Base-by-base conservation (phyloP, 2,113 vertebrate genomes). In the Austrofundulus limnaeus region DNA sequence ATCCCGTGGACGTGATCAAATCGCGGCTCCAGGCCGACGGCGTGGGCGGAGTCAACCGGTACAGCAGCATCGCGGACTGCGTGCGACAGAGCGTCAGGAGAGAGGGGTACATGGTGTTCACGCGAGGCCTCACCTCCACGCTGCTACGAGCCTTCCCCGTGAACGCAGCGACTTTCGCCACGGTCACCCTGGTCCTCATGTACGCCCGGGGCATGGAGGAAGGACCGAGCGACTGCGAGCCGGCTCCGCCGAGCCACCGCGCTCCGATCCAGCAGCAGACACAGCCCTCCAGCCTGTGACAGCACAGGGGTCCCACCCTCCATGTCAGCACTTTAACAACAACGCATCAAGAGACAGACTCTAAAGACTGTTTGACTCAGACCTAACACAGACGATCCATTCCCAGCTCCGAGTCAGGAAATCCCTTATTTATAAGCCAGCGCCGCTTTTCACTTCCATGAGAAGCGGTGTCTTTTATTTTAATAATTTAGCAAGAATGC, bases 11-110 rank as follows among this genome's bases (percentile, higher is more conserved):
- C 11, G 97, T 99, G 81, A 95, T 99, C 70, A 99, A 99, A 60
- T 99, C 97, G 0, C 92, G 97, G 24, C 90, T 99, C 1, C 97
- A 99, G 85, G 96, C 97, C 0, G 97, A 99, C 0, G 97, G 97
- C 0, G 88, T 97, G 0, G 95, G 94, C 0, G 95, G 96, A 0
- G 68, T 93, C 56, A 83, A 91, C 0, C 92, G 92, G 25, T 99
- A 99, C 91, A 90, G 42, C 0, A 87, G 97, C 72, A 96, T 98
- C 17, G 66, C 92, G 0, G 97, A 99, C 93, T 99, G 97, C 0
- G 54, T 94, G 23, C 84, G 87, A 0, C 94, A 98, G 91, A 98
- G 97, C 42, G 92, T 96, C 71, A 79, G 69, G 1, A 88, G 78
- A 0, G 97, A 99, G 82, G 97, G 97, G 70, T 96, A 93, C 92